Base-by-base conservation (phyloP, 2,113 vertebrate genomes). In the Rhineura floridana region DNA sequence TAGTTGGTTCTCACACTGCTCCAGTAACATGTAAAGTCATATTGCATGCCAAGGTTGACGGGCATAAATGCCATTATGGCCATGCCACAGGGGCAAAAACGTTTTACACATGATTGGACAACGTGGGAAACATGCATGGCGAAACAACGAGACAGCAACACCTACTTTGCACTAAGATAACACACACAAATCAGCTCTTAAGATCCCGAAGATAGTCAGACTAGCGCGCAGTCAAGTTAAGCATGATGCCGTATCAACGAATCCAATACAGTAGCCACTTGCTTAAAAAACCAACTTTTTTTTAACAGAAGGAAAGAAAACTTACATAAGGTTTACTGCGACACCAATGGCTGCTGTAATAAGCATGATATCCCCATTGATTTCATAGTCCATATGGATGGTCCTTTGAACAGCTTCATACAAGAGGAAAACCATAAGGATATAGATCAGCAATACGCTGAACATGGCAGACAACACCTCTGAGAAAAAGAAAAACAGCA, bases 351-450 rank as follows among this genome's bases (percentile, higher is more conserved):
- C 99, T 69, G 99, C 98, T 0, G 98, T 99, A 92, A 99, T 99
- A 85, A 99, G 98, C 99, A 99, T 99, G 91, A 98, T 96, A 44
- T 99, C 98, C n/a, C 98, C 98, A 28, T 99, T 97, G 89, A 99
- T 99, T 90, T 96, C 96, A 91, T 99, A 99, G 94, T 99, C 98
- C 94, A 98, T 98, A 88, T 97, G 97, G 70, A 99, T 89, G 0
- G 99, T 99, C 94, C 99, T 98, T 96, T 99, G 98, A 88, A 99
- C 96, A 8, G 99, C 99, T 96, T 99, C 99, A 72, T 98, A 98
- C 52, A 99, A 93, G 86, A 99, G 96, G 84, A 98, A 95, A 9
- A 96, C 98, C 86, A 98, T 98, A 83, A 99, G 97, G 81, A 98
- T 96, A 93, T 99, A 99, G 88, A 99, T 98, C 94, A 99, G 97